A percentile compares a stretch with the other conserved stretches of the same genome.
phyloP scores from a whole-genome alignment of 2,113 vertebrate genomes.

The Parus major region DNA sequence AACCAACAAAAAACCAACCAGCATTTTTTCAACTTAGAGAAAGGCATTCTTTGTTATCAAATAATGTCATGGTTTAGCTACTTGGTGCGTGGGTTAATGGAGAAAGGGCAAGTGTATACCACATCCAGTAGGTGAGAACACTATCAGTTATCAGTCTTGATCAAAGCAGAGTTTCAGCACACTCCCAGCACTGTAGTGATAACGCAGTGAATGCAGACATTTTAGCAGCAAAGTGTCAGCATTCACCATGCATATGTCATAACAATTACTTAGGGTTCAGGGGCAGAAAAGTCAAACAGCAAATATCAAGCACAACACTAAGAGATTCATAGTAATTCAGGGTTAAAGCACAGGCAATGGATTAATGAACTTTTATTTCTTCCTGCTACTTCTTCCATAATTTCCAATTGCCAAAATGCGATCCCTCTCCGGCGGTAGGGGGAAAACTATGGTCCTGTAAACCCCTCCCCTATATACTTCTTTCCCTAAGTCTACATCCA shows the following conservation, averaged over 20 bases:
- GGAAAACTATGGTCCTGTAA: not conserved
- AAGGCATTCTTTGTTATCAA: not conserved
- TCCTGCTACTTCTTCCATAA: not conserved
- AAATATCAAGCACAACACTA: not conserved
- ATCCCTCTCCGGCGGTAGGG: not conserved
- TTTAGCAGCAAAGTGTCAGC: not conserved
- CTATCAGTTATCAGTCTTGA: not conserved
- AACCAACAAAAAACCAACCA: not conserved
- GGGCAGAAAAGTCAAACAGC: not conserved
- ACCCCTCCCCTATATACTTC: not conserved
- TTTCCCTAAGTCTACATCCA: not conserved
- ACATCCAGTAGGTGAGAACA: not conserved
- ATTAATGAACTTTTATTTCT: not conserved
- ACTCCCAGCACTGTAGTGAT: not conserved
- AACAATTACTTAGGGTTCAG: not conserved
- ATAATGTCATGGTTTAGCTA: not conserved
- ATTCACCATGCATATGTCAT: not conserved
- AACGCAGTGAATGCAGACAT: not conserved
- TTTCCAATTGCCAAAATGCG: not conserved
- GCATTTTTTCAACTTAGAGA: not conserved
- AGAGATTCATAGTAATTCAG: not conserved
- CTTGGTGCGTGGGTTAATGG: not conserved
- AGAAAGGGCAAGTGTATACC: not conserved
- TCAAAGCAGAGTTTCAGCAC: not conserved
- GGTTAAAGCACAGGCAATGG: not conserved